Evolutionary conservation across 2,113 vertebrate species (phyloP), one percentile per base, ranked within the genome.

Genomic region (Psittacula cyanocephala): DNA sequence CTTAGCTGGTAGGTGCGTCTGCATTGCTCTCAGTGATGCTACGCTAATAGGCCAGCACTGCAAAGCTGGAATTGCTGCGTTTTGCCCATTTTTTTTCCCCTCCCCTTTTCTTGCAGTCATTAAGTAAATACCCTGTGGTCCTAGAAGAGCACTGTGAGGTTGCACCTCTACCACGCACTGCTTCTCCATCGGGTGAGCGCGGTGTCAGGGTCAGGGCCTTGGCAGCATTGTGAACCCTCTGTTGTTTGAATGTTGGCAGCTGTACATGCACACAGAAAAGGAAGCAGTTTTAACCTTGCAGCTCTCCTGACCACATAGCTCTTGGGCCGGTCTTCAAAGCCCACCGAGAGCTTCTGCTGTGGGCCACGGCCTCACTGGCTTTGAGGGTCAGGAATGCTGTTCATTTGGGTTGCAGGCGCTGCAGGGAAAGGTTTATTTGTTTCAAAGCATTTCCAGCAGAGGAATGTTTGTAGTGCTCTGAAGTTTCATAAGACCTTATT

Each of bases 401-500:
- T 89, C 75, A 33, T 80, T 81, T 4, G 17, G 22, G 29, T 69
- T 91, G 89, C 33, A 15, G 71, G 22, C 70, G 0, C 71, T 90
- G 46, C n/a, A 47, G 75, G 95, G 79, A 80, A 68, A 92, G 67
- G 86, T 92, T 97, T 92, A 72, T 94, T 97, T 96, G 67, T 89
- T 93, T 92, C 92, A 79, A 95, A 94, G 70, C 15, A 1, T 86
- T 95, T 95, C 88, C 95, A 91, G 70, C 53, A 62, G 81, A 81
- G 65, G 81, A 89, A 93, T 89, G 86, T 94, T 96, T 96, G 86
- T 75, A 87, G 74, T 79, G 86, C 74, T 93, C 92, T 94, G 91
- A 93, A 94, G 95, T 96, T 96, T 92, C 33, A 0, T 87, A 95
- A 95, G 74, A 96, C 84, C 81, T 87, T 86, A 50, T 93, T 96